phyloP scores from a whole-genome alignment of 2,888 invertebrate species.

The Scaptomyza cyrtandrae region DNA sequence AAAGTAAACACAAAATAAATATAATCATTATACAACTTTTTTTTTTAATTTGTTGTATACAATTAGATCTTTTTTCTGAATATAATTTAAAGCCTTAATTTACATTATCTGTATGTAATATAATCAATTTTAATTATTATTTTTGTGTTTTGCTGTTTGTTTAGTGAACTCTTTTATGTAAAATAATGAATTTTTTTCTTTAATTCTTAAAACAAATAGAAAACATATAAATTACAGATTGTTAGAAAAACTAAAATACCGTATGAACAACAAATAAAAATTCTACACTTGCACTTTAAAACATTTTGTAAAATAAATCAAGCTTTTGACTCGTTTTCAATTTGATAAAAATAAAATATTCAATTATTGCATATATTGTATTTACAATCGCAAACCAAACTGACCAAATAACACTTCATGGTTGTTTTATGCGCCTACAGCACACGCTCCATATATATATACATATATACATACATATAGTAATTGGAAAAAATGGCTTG shows the following conservation, averaged over 20 bases:
- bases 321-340: constrained; percentile 20
- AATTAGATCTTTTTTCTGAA: no score
- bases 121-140: background rate
- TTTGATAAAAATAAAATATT: constrained; percentile 43
- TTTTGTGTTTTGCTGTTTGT: background rate
- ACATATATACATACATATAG: background rate
- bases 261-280: background rate
- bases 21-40: no score
- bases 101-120: background rate
- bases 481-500: constrained; percentile 25
- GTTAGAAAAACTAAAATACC: background rate
- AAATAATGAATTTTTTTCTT: background rate
- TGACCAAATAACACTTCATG: constrained; percentile 32
- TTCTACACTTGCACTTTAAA: background rate
- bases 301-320: constrained; percentile 16
- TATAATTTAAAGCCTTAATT: background rate
- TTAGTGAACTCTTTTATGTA: background rate
- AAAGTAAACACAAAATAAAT: no score
- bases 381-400: constrained; percentile 44
- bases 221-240: background rate
- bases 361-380: constrained; percentile 51
- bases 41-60: no score
- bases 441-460: background rate
- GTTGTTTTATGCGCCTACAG: constrained; percentile 30
- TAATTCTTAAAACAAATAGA: background rate